Percentiles rank a stretch among this genome's conserved stretches.
These are phyloP conservation scores for Drosophila ustulata DNA, from an alignment of 2,888 invertebrate species.

Conservation along the genomic window DNA sequence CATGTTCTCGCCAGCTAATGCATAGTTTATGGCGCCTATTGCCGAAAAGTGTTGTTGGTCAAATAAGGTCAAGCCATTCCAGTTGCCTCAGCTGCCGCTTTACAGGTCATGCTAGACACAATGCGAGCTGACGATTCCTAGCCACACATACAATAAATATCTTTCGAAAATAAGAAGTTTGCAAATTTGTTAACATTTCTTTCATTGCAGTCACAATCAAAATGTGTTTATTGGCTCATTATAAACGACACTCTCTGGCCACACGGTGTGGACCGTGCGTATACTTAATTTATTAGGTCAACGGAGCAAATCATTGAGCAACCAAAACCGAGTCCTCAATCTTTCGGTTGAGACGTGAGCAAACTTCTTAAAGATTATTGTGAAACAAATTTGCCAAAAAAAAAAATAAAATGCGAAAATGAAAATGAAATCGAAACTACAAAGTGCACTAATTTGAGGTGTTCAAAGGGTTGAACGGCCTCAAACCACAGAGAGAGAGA, in stretches of 20 bases:
- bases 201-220: slow-evolving; percentile 64
- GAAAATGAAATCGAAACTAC: slow-evolving; percentile 67
- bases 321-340: slow-evolving; percentile 26
- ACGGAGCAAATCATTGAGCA: slow-evolving; percentile 77
- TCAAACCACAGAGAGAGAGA: slow-evolving; percentile 43
- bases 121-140: slow-evolving; percentile 9
- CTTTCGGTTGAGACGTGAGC: slow-evolving; percentile 57
- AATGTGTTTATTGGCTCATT: slow-evolving; percentile 68
- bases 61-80: slow-evolving; percentile 51
- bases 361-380: slow-evolving; percentile 56
- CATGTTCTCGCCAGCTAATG: slow-evolving; percentile 73
- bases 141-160: slow-evolving; percentile 9
- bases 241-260: slow-evolving; percentile 44
- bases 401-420: slow-evolving; percentile 16
- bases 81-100: not conserved
- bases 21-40: slow-evolving; percentile 76
- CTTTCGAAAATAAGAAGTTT: slow-evolving; percentile 31
- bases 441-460: slow-evolving; percentile 78
- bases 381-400: slow-evolving; percentile 25
- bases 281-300: slow-evolving; percentile 73
- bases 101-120: slow-evolving; percentile 7
- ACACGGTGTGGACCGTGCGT: slow-evolving; percentile 41
- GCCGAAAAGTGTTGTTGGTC: slow-evolving; percentile 72
- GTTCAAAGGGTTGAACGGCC: slow-evolving; percentile 53
- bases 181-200: slow-evolving; percentile 40